Conservation (phyloP, 2,888 invertebrate species). For the Pyrrhosoma nymphula region DNA sequence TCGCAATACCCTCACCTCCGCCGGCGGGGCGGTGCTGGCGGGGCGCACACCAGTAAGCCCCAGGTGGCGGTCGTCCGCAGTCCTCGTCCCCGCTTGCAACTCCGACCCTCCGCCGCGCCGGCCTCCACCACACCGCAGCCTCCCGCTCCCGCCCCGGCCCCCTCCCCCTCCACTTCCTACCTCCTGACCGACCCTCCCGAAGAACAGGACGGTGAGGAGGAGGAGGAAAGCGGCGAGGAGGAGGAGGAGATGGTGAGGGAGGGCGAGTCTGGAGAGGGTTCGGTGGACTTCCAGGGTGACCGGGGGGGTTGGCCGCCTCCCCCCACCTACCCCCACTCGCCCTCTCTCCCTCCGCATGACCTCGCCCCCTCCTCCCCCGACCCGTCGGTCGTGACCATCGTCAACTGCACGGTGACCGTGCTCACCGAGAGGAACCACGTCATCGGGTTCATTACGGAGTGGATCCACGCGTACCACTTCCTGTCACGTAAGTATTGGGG, state of each 20-base stretch:
- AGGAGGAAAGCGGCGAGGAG: neutral
- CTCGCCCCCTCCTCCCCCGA: neutral
- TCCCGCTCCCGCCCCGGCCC: neutral
- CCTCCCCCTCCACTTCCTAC: neutral
- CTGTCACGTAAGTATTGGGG: constrained; percentile 80
- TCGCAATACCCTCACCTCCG: neutral
- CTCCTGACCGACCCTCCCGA: neutral
- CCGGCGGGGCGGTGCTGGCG: neutral
- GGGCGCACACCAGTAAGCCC: constrained; percentile 40
- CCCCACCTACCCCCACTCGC: neutral
- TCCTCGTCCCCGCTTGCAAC: constrained; percentile 68
- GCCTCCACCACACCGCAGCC: constrained; percentile 73
- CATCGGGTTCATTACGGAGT: constrained; percentile 82
- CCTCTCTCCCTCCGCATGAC: neutral
- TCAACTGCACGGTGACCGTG: constrained; percentile 80
- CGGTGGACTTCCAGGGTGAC: constrained; percentile 73
- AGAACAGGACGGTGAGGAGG: neutral
- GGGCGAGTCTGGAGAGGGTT: constrained; percentile 75
- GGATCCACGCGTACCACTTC: constrained; percentile 83
- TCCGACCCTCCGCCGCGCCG: constrained; percentile 74
- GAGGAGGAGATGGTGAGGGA: neutral
- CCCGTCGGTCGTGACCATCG: constrained; percentile 68
- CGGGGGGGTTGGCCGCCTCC: constrained; percentile 15
- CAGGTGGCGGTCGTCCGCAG: constrained; percentile 58
- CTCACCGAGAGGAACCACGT: constrained; percentile 79